These are phyloP conservation scores for Ptychoptera contaminata DNA, from an alignment of 2,888 invertebrate genomes.

Conservation along the genomic window DNA sequence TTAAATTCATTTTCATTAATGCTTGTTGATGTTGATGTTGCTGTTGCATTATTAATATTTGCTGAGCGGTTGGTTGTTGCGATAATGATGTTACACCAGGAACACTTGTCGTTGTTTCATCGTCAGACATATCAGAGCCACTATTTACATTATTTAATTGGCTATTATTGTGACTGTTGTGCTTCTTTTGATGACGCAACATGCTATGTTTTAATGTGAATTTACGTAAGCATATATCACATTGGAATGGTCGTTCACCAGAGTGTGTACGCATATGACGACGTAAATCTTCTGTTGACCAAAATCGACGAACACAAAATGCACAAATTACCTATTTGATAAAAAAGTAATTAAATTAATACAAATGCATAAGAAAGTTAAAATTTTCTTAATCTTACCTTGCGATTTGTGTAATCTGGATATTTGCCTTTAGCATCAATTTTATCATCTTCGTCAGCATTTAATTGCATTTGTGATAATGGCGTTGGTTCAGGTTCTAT, in stretches of 20 bases:
- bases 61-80: slow-evolving; percentile 3
- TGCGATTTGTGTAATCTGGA: slow-evolving; percentile 74
- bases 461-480: slow-evolving; percentile 21
- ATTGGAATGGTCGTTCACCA: slow-evolving; percentile 82
- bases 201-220: slow-evolving; percentile 91
- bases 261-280: slow-evolving; percentile 91
- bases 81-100: slow-evolving; percentile 18
- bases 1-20: too few relatives aligned
- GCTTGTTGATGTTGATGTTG: not conserved
- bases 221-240: slow-evolving; percentile 72
- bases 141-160: slow-evolving; percentile 17
- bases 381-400: slow-evolving; percentile 40
- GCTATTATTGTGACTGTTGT: slow-evolving; percentile 41
- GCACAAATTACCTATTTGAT: slow-evolving; percentile 52
- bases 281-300: slow-evolving; percentile 86
- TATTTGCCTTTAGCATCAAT: slow-evolving; percentile 61
- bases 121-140: slow-evolving; percentile 29
- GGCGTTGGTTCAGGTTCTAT: slow-evolving; percentile 35
- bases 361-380: too few relatives aligned
- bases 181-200: slow-evolving; percentile 84
- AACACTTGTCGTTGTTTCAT: slow-evolving; percentile 22
- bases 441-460: slow-evolving; percentile 42
- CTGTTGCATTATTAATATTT: slow-evolving; percentile 20
- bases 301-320: slow-evolving; percentile 83
- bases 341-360: slow-evolving; percentile 28